phyloP scores from a whole-genome alignment of 2,113 vertebrate genomes.

The Platichthys flesus region DNA sequence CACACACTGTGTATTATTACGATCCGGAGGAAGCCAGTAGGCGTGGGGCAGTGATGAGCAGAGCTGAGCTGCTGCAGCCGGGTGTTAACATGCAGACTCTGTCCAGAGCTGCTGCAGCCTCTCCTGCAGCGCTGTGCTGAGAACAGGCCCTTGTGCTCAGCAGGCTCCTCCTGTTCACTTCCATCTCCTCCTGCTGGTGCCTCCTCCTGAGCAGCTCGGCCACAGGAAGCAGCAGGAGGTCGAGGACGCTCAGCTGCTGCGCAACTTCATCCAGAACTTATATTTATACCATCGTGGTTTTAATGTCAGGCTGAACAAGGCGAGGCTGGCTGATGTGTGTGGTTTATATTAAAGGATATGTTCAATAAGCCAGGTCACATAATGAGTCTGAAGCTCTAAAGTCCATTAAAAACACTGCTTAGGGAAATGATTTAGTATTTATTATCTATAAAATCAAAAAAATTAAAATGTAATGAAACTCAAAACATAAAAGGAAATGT shows the following conservation, averaged over 20 bases:
- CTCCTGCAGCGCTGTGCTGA: conserved; percentile 15
- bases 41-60: conserved; percentile 9
- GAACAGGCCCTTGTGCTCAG: conserved; percentile 65
- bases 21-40: not conserved
- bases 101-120: conserved; percentile 36
- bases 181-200: conserved; percentile 39
- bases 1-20: not conserved
- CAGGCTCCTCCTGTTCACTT: conserved; percentile 51
- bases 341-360: conserved; percentile 1
- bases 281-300: not conserved
- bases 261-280: not conserved
- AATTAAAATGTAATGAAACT: not conserved
- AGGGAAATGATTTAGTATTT: no score
- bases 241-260: conserved; percentile 28
- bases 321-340: conserved; percentile 4
- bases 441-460: no score
- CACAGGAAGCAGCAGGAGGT: conserved; percentile 13
- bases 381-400: not conserved
- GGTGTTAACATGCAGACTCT: conserved; percentile 63
- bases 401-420: not conserved
- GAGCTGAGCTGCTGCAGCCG: conserved; percentile 17
- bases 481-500: no score
- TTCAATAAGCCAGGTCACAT: conserved; percentile 14
- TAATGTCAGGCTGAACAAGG: conserved; percentile 18
- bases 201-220: conserved; percentile 23